Percentiles rank a stretch among this genome's conserved stretches.
Evolutionary conservation across 2,797 vertebrate species (phyloP).

Genomic region (Strix occidentalis): DNA sequence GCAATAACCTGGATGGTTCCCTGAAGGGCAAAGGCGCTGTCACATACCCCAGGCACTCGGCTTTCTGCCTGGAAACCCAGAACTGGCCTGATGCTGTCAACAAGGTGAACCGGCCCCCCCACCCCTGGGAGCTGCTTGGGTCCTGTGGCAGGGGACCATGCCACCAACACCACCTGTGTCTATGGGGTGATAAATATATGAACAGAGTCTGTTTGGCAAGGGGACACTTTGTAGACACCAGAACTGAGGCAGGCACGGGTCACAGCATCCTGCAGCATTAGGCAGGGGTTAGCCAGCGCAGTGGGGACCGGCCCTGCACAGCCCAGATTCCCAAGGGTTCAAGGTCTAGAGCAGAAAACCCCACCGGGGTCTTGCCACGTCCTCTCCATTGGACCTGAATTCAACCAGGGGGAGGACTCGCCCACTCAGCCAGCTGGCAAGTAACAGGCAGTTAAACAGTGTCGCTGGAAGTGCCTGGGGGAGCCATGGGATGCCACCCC

Average conservation of each 20-base stretch:
- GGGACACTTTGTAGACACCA: neutral
- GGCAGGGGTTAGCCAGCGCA: rapidly evolving
- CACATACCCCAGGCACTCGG: conserved; percentile 85
- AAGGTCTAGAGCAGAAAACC: neutral
- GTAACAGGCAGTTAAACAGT: neutral
- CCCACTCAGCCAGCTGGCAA: rapidly evolving
- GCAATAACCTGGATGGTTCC: conserved; percentile 91
- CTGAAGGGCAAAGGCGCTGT: conserved; percentile 82
- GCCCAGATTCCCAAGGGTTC: neutral
- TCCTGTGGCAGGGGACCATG: too few relatives aligned
- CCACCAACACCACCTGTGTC: neutral
- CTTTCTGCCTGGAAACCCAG: conserved; percentile 95
- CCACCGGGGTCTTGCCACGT: rapidly evolving
- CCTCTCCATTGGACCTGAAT: neutral
- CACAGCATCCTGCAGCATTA: neutral
- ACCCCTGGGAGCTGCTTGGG: neutral
- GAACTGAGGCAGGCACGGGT: neutral
- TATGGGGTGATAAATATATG: neutral
- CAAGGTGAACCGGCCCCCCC: conserved; percentile 77
- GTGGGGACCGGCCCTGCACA: neutral
- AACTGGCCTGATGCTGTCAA: conserved; percentile 94
- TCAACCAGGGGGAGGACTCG: rapidly evolving
- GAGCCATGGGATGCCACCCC: neutral
- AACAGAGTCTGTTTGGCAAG: neutral
- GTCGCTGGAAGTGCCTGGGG: neutral